Percentiles rank a stretch among this genome's conserved stretches.
Evolutionary conservation across 2,797 vertebrate species (phyloP).

Genomic region (Phaenicophaeus curvirostris): DNA sequence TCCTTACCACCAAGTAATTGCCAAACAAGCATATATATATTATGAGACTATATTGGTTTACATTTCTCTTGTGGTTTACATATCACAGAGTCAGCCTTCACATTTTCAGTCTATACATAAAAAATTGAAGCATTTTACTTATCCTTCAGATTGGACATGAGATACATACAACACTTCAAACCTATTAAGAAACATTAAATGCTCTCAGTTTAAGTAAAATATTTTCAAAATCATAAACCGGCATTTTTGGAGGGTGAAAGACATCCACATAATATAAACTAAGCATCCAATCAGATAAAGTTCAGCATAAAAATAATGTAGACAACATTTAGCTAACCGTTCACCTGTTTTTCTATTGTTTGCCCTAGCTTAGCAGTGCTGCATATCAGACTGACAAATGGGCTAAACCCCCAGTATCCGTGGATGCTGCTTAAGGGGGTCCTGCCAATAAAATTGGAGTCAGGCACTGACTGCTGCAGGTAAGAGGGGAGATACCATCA

Average conservation of each 20-base stretch:
- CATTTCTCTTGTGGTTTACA: neutral
- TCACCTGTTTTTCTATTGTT: neutral
- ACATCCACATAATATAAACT: slow-evolving; percentile 12
- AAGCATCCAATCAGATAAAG: slow-evolving; percentile 25
- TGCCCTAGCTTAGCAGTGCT: neutral
- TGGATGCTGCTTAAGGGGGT: neutral
- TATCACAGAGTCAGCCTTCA: neutral
- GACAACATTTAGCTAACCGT: neutral
- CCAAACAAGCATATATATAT: neutral
- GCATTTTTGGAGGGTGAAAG: slow-evolving; percentile 1
- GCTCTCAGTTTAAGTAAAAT: slow-evolving; percentile 29
- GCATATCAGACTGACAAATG: neutral
- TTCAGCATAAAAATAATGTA: slow-evolving; percentile 6
- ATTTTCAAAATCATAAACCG: slow-evolving; percentile 2
- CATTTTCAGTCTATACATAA: neutral
- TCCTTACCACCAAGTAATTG: neutral
- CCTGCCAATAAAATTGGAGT: neutral
- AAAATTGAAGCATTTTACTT: neutral
- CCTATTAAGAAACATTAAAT: slow-evolving; percentile 20
- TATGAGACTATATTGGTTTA: neutral
- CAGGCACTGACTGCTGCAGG: neutral
- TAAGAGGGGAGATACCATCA: neutral
- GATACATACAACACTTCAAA: neutral
- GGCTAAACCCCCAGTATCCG: neutral
- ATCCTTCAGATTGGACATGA: neutral